Evolutionary conservation across 92 coral and sea anemone genomes (phyloP), one percentile per base, ranked within the genome.

Genomic region (Diadumene lineata): DNA sequence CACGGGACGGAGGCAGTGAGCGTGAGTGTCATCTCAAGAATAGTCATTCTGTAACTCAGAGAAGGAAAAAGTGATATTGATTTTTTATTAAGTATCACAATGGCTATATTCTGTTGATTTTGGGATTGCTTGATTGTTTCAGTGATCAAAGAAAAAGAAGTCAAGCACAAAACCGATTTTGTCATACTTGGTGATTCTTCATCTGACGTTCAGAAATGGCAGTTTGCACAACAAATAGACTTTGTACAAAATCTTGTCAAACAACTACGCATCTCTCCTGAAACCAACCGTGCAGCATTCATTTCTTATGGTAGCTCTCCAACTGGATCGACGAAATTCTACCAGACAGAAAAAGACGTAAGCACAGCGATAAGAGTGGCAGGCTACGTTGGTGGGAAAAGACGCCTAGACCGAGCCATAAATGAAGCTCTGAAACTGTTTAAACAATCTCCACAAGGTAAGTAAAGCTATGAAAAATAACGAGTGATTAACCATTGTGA

Each of bases 141-240:
- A 61, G 69, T 26, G 15, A 44, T 61, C 15, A 30, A 43, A 51
- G 73, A 21, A 23, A 19, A 15, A 56, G 84, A 89, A 22, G 64
- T 75, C 23, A 70, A 75, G 24, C 72, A 69, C 8, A 80, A 67
- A 15, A 79, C 96, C 16, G 98, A 94, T 57, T 73, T 94, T 34
- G 87, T 91, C 61, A 83, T 94, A 73, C 90, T 92, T 13, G 72
- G 82, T 25, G 98, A 94, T 66, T 89, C 93, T 11, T 93, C 98
- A 19, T 57, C 60, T 34, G 89, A 84, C 19, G 89, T 94, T 17
- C 79, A 89, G 26, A 63, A 61, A 43, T 77, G 80, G 56, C 87
- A 79, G 65, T 91, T 82, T 78, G 66, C 73, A 11, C 50, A 76
- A 53, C 92, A 88, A 56, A 88, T 88, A 74, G 69, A 77, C 25